These are phyloP conservation scores for Andrena praecox DNA, from an alignment of 2,888 invertebrate species.

Conservation along the genomic window DNA sequence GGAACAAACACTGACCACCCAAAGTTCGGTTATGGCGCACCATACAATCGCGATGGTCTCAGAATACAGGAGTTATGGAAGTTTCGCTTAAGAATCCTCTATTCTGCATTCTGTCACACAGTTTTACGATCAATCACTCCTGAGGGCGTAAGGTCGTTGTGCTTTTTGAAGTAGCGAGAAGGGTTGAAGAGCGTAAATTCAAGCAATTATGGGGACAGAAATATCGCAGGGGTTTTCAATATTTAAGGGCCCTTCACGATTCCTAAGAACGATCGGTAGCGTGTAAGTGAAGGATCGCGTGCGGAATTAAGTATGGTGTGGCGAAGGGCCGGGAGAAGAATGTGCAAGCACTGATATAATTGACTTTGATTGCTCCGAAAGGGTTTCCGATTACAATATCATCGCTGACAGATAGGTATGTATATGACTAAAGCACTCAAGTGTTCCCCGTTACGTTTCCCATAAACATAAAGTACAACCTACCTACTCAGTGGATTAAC, in stretches of 20 bases:
- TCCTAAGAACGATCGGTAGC: slow-evolving; percentile 3
- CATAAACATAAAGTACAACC: not conserved
- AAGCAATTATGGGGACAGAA: too few species aligned
- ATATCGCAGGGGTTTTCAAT: not conserved
- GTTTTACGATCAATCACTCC: too few species aligned
- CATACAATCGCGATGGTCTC: too few species aligned
- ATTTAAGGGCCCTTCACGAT: slow-evolving; percentile 2
- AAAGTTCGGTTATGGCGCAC: not conserved
- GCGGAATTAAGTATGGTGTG: not conserved
- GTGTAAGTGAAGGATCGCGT: slow-evolving; percentile 21
- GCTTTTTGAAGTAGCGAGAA: too few species aligned
- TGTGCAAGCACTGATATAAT: not conserved
- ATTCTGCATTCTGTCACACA: too few species aligned
- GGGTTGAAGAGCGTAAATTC: too few species aligned
- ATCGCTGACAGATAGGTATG: not conserved
- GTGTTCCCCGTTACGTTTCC: not conserved
- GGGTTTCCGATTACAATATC: slow-evolving; percentile 22
- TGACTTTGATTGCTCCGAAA: slow-evolving; percentile 25
- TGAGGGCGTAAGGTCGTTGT: too few species aligned
- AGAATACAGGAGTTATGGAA: too few species aligned
- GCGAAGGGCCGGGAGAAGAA: slow-evolving; percentile 5
- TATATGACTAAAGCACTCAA: not conserved
- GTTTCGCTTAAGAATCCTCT: too few species aligned
- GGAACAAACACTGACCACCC: not conserved
- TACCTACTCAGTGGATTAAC: too few species aligned